Base-by-base conservation (phyloP, 2,888 invertebrate species). In the Falcaria lacertinaria region DNA sequence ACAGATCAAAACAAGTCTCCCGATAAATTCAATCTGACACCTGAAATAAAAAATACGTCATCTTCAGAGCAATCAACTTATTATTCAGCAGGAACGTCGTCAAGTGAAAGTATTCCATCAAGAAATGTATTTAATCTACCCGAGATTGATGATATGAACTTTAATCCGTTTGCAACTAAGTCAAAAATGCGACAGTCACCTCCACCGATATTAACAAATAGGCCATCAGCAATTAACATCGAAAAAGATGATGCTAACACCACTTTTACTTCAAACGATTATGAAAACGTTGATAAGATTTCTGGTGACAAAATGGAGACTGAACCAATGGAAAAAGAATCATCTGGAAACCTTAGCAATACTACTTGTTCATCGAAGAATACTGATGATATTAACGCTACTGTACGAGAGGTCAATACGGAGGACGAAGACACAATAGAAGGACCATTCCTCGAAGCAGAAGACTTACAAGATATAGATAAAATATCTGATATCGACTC, bases 341-440 rank as follows among this genome's bases (percentile, higher is more conserved):
- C 64, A 47, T 61, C 56, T 17, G 49, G 41, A 14, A 66, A 75
- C 52, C 40, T 58, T 14, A 73, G 60, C 52, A 60, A 62, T 44
- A 57, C 52, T 37, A 74, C 76, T 43, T 59, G 50, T 43, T 78
- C 74, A 14, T 80, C 78, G 7, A 79, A 70, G 61, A 50, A 50
- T 33, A 64, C 65, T 25, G 71, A 76, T 43, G 73, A 75, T 11
- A 74, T 59, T 55, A 68, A 80, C 51, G 19, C 34, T n/a, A 78
- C 80, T n/a, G 55, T 73, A 2, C 57, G 51, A 42, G 84, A 86
- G 64, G 50, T 81, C 2, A 65, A 80, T 41, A 88, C 88, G 13
- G 88, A 89, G 67, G 84, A 86, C 48, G 88, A 88, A 63, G 88
- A 89, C 50, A 89, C 88, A 5, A 52, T 79, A 35, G 88, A 88